phyloP scores from a whole-genome alignment of 2,113 vertebrate species.

The Cinclus mexicanus region DNA sequence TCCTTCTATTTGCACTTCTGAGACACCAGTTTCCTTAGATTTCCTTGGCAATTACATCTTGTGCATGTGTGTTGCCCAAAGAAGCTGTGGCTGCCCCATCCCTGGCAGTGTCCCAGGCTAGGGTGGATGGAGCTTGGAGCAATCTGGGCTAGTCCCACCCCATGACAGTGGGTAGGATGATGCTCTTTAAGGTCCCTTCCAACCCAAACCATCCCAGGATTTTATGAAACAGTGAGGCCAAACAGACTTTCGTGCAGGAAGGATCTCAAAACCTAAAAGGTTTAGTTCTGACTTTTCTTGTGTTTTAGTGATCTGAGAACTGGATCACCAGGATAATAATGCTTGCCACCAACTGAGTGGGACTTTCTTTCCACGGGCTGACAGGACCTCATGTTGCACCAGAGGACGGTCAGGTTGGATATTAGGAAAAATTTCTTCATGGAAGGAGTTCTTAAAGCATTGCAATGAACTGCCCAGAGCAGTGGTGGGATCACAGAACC shows the following conservation, averaged over 20 bases:
- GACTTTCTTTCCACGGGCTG: accelerated
- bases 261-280: accelerated
- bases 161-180: accelerated
- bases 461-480: not conserved
- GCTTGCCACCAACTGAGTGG: accelerated
- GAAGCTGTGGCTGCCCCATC: not conserved
- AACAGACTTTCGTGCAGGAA: not conserved
- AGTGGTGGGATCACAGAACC: not conserved
- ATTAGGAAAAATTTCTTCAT: not conserved
- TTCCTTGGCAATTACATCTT: not conserved
- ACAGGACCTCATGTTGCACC: not conserved
- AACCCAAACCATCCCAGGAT: not conserved
- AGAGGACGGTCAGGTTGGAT: not conserved
- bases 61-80: not conserved
- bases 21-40: not conserved
- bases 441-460: not conserved
- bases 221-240: not conserved
- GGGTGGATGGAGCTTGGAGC: accelerated
- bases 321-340: not conserved
- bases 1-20: accelerated
- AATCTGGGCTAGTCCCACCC: not conserved
- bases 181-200: not conserved
- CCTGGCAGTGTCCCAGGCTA: not conserved
- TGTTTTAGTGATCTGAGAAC: not conserved
- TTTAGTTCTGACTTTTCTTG: not conserved